Percentiles rank a stretch among this genome's conserved stretches.
These are phyloP conservation scores for Cathartes aura DNA, from an alignment of 2,113 vertebrate species.

Conservation along the genomic window DNA sequence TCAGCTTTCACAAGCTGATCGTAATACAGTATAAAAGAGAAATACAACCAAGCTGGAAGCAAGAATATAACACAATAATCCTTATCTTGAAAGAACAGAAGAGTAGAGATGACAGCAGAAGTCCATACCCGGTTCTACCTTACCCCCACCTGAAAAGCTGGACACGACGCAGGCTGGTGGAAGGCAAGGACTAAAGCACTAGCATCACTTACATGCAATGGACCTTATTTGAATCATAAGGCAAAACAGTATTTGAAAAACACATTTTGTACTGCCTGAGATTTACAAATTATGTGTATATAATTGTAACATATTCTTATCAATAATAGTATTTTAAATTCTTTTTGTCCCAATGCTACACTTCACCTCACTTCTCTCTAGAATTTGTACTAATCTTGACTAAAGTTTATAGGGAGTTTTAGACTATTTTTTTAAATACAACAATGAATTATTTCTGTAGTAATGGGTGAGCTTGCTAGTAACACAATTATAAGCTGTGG, in stretches of 20 bases:
- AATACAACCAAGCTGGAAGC: background rate
- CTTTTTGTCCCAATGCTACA: background rate
- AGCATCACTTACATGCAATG: background rate
- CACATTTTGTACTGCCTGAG: background rate
- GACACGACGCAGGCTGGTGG: accelerated
- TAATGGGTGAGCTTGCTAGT: background rate
- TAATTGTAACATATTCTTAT: background rate
- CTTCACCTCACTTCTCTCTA: background rate
- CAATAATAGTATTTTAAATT: background rate
- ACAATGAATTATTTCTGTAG: background rate
- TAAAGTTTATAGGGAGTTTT: background rate
- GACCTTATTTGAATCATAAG: background rate
- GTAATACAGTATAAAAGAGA: background rate
- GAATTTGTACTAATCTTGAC: background rate
- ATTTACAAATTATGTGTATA: background rate
- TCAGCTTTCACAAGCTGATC: background rate
- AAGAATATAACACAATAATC: background rate
- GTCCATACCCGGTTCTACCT: background rate
- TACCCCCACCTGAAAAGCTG: background rate
- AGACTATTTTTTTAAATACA: background rate
- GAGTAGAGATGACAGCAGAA: background rate
- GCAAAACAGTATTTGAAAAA: background rate
- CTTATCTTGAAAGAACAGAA: background rate
- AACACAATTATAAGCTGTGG: background rate
- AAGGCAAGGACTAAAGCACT: background rate